Evolutionary conservation across 37 sponge, comb jelly and placozoan genomes (phyloP), one percentile per base, ranked within the genome.

Genomic region (Crambe crambe): DNA sequence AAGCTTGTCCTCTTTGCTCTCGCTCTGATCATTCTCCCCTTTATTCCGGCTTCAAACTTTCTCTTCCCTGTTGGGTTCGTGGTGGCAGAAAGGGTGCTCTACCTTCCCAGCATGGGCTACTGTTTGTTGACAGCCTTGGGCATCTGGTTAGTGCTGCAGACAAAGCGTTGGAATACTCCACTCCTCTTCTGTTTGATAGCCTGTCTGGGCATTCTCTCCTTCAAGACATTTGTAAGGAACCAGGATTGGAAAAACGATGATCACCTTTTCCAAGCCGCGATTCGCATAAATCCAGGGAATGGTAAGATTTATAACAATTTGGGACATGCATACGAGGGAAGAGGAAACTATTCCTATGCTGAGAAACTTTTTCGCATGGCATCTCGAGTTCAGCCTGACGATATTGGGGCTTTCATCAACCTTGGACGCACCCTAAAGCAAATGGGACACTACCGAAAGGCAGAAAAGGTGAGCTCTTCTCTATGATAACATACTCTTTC

Each of bases 21-120:
- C 21, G 75, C 90, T 42, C 68, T 97, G 32, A 71, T 94, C 37
- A 70, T 92, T 18, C 89, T 97, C 51, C 97, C 97, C 26, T 97
- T 83, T 79, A 31, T 97, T n/a, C 97, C 97, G 29, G 97, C 97
- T 56, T 94, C 93, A n/a, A 97, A 97, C 77, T 83, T 97, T 17
- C 92, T 97, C 83, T 97, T 97, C 36, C 93, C 92, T 18, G 97
- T 97, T 39, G 97, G 97, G 18, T 97, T 97, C 82, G 95, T 94
- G 22, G 95, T 97, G 38, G 97, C 97, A 21, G 97, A 97, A 69
- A 78, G 97, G 34, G 83, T 97, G 15, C 85, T 97, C 27, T 97
- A 97, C 51, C 42, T 97, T 0, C 95, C 97, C 42, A 97, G 97
- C 29, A 85, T 85, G 85, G 85, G 85, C 5, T 63, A 61, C 38